phyloP scores from a whole-genome alignment of 2,113 vertebrate species.

The Trematomus loennbergii region DNA sequence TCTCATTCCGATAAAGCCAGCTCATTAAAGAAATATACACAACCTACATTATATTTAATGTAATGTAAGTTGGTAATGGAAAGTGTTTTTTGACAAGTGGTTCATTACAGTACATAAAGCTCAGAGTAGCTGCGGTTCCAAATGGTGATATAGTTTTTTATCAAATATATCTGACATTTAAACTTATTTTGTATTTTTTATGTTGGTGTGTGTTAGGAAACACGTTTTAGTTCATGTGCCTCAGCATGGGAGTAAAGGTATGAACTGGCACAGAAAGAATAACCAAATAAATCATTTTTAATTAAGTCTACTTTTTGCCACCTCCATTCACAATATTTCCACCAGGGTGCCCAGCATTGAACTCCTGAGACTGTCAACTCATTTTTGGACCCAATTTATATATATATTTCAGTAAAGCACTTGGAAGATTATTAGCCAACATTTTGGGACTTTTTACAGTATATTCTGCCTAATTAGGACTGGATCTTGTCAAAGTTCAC shows the following conservation, averaged over 20 bases:
- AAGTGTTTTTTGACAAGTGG: conserved; percentile 18
- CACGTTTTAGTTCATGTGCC: background rate
- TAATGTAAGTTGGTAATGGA: conserved; percentile 5
- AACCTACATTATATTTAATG: conserved; percentile 32
- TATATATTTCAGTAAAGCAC: background rate
- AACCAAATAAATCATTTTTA: conserved; percentile 36
- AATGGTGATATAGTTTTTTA: background rate
- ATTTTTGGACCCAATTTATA: background rate
- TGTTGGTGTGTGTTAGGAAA: conserved; percentile 6
- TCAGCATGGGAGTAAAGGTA: background rate
- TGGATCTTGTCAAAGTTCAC: background rate
- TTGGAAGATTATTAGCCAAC: background rate
- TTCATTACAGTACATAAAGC: background rate
- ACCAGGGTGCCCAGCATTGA: background rate
- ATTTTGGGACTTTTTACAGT: background rate
- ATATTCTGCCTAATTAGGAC: conserved; percentile 13
- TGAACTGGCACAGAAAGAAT: background rate
- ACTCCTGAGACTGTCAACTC: background rate
- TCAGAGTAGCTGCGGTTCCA: background rate
- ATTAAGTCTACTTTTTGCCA: conserved; percentile 31
- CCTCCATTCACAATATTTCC: background rate
- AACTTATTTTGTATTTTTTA: background rate
- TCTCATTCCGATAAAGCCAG: background rate
- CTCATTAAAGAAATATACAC: conserved; percentile 61
- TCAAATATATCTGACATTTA: no score